Evolutionary conservation across 2,797 vertebrate genomes (phyloP).

Genomic region (Sciaenops ocellatus): DNA sequence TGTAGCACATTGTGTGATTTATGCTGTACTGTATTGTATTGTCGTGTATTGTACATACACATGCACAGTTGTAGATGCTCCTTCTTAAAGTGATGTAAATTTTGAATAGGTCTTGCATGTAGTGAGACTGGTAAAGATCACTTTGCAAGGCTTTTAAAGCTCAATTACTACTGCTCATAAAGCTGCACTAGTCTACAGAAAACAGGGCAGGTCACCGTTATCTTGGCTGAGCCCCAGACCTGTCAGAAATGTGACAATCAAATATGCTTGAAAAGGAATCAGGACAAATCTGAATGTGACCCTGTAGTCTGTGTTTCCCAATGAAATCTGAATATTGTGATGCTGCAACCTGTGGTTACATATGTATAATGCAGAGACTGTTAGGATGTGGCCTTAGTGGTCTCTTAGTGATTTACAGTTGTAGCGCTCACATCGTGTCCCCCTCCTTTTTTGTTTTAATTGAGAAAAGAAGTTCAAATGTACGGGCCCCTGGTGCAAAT

Average conservation of each 20-base stretch:
- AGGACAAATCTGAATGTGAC: not conserved
- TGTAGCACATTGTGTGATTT: not conserved
- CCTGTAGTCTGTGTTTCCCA: not conserved
- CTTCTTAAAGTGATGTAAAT: not conserved
- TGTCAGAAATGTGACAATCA: not conserved
- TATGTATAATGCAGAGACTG: not conserved
- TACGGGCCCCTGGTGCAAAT: conserved; percentile 10
- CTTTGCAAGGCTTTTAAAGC: not conserved
- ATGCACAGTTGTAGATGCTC: not conserved
- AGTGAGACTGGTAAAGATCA: not conserved
- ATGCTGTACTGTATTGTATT: not conserved
- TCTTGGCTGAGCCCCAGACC: not conserved
- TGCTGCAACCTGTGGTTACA: not conserved
- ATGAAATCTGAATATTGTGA: not conserved
- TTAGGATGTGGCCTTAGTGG: not conserved
- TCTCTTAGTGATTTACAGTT: not conserved
- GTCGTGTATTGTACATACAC: not conserved
- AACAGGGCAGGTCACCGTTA: not conserved
- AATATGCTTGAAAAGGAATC: not conserved
- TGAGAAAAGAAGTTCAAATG: conserved; percentile 39
- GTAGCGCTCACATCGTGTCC: not conserved
- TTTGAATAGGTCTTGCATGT: not conserved
- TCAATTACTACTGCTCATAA: not conserved
- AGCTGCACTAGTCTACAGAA: conserved; percentile 1
- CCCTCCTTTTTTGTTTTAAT: conserved; percentile 15